These are phyloP conservation scores for Thaumetopoea pityocampa DNA, from an alignment of 1,140 invertebrate species.

Conservation along the genomic window DNA sequence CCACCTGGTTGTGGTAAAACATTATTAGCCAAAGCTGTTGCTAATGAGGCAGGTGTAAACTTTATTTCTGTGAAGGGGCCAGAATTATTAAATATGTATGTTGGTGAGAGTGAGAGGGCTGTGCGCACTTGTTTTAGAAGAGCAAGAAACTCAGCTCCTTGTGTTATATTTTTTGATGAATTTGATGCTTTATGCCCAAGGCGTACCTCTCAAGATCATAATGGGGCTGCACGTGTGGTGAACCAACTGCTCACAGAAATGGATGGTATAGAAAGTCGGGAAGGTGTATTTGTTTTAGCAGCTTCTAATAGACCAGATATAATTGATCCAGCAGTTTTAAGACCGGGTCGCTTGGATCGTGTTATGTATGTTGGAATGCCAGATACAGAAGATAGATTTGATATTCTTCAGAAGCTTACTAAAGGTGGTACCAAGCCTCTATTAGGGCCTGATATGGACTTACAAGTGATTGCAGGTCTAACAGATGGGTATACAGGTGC, in stretches of 20 bases:
- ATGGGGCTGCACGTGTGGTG: constrained; percentile 89
- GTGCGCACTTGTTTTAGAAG: constrained; percentile 96
- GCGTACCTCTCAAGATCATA: constrained; percentile 84
- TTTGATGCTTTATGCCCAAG: constrained; percentile 97
- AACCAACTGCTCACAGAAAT: constrained; percentile 99
- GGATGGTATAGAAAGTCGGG: constrained; percentile 94
- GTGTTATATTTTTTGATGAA: constrained; percentile 99
- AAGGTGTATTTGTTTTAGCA: constrained; percentile 95
- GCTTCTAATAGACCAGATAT: constrained; percentile 98
- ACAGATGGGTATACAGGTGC: constrained; percentile 93
- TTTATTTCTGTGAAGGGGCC: constrained; percentile 98
- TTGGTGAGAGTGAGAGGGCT: constrained; percentile 98
- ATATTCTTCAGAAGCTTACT: constrained; percentile 94
- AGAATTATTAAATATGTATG: constrained; percentile 98
- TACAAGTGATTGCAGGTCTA: constrained; percentile 81
- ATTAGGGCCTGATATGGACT: constrained; percentile 85
- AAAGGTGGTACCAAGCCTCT: constrained; percentile 90
- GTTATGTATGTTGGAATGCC: constrained; percentile 96
- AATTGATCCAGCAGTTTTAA: constrained; percentile 95
- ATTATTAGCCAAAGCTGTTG: constrained; percentile 93
- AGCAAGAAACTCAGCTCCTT: constrained; percentile 95
- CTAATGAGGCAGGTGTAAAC: constrained; percentile 97
- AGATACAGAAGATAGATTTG: constrained; percentile 84
- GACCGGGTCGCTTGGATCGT: constrained; percentile 96
- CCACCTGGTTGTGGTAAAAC: constrained; percentile 97